Evolutionary conservation across 2,888 invertebrate genomes (phyloP).

Genomic region (Pyrrhia umbra): DNA sequence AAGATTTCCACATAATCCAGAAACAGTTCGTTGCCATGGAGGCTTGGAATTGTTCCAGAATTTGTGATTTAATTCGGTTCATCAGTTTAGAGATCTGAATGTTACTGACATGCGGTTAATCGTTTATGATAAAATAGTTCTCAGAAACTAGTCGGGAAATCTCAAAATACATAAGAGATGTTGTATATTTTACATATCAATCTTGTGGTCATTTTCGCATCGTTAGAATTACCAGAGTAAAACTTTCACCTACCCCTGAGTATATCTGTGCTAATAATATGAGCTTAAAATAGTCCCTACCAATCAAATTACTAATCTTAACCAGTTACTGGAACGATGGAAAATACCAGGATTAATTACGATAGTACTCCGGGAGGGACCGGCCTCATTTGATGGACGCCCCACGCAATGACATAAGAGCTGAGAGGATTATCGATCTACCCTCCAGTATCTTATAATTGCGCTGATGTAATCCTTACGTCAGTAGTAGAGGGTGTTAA

Average conservation of each 20-base stretch:
- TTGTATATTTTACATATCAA: neutral
- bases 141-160: conserved; percentile 12
- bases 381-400: conserved; percentile 25
- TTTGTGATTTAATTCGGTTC: conserved; percentile 37
- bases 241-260: too few species aligned
- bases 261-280: too few species aligned
- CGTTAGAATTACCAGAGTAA: too few species aligned
- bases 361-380: conserved; percentile 15
- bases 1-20: conserved; percentile 10
- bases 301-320: neutral
- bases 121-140: conserved; percentile 16
- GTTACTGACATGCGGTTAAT: conserved; percentile 44
- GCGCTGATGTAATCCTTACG: conserved; percentile 36
- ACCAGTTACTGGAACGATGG: conserved; percentile 2
- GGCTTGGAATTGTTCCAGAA: conserved; percentile 47
- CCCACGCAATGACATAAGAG: conserved; percentile 30
- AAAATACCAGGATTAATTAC: conserved; percentile 43
- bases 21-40: conserved; percentile 25
- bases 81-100: conserved; percentile 14
- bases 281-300: neutral
- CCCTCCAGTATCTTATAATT: conserved; percentile 38
- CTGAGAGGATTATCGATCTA: conserved; percentile 48
- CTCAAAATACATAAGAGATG: neutral
- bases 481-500: conserved; percentile 22
- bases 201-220: neutral